Percentiles rank a stretch among this genome's conserved stretches.
These are phyloP conservation scores for Psylliodes chrysocephalus DNA, from an alignment of 2,888 invertebrate species.

Conservation along the genomic window DNA sequence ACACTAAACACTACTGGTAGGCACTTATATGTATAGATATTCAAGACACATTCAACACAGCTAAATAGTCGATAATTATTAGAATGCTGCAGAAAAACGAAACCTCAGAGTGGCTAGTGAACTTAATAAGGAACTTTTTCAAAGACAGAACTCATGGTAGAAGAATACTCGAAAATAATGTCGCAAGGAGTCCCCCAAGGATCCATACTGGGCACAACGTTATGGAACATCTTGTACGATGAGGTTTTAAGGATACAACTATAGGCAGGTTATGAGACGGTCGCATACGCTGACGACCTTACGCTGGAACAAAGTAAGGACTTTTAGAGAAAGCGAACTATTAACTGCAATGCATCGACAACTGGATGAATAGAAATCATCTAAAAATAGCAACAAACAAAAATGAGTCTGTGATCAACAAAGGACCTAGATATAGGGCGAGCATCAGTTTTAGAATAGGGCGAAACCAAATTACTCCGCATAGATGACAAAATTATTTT, in stretches of 20 bases:
- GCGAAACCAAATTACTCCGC: neutral
- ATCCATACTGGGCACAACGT: slow-evolving; percentile 15
- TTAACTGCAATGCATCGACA: neutral
- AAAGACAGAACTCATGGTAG: neutral
- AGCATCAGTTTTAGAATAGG: slow-evolving; percentile 15
- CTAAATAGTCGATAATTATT: neutral
- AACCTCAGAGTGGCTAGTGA: slow-evolving; percentile 1
- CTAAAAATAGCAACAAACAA: slow-evolving; percentile 24
- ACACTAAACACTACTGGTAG: slow-evolving; percentile 1
- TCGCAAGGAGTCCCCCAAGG: slow-evolving; percentile 29
- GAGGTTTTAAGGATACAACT: slow-evolving; percentile 7
- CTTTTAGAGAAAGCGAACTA: neutral
- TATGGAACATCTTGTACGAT: slow-evolving; percentile 28
- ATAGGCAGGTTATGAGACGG: neutral
- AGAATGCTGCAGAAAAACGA: neutral
- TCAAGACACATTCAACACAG: neutral
- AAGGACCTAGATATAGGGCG: slow-evolving; percentile 16
- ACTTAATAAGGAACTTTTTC: neutral
- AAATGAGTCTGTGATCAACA: slow-evolving; percentile 27
- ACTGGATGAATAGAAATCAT: slow-evolving; percentile 13
- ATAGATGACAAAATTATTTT: slow-evolving; percentile 20
- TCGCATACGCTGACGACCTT: slow-evolving; percentile 32
- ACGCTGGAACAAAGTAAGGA: neutral
- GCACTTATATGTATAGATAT: neutral
- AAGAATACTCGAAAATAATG: neutral